Conservation (phyloP, 2,888 invertebrate genomes). For the Busseola fusca region DNA sequence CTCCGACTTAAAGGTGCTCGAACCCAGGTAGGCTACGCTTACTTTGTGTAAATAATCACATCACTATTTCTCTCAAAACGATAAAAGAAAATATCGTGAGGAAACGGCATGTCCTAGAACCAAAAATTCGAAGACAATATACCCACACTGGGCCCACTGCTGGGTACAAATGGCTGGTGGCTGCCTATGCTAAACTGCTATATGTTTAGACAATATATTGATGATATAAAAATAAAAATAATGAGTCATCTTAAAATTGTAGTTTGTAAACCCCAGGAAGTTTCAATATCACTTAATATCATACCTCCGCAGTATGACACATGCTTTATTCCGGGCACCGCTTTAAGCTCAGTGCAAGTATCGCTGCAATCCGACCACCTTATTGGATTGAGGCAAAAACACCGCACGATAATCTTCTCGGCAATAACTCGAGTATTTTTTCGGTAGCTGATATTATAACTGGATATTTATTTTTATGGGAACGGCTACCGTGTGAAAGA, state of each 20-base stretch:
- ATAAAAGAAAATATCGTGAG: too few species aligned
- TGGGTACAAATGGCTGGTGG: too few species aligned
- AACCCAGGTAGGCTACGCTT: too few species aligned
- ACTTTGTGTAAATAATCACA: too few species aligned
- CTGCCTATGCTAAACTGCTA: neutral
- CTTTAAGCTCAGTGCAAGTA: conserved; percentile 40
- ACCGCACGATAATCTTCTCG: conserved; percentile 53
- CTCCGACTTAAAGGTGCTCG: too few species aligned
- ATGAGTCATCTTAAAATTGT: neutral
- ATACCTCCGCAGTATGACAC: conserved; percentile 3
- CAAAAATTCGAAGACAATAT: too few species aligned
- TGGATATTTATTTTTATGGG: conserved; percentile 50
- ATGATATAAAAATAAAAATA: neutral
- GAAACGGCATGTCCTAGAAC: too few species aligned
- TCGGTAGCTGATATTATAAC: conserved; percentile 51
- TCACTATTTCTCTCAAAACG: too few species aligned
- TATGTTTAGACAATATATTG: neutral
- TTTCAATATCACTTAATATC: conserved; percentile 19
- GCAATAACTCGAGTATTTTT: conserved; percentile 52
- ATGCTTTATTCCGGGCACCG: conserved; percentile 9
- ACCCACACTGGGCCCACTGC: too few species aligned
- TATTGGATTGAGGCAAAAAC: conserved; percentile 62
- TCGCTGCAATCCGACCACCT: conserved; percentile 52
- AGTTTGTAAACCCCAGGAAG: neutral
- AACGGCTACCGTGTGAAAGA: conserved; percentile 50